A percentile compares a stretch with the other conserved stretches of the same genome.
These are phyloP conservation scores for Enteromius afrohamiltoni DNA, from an alignment of 2,797 vertebrate genomes.

Conservation along the genomic window DNA sequence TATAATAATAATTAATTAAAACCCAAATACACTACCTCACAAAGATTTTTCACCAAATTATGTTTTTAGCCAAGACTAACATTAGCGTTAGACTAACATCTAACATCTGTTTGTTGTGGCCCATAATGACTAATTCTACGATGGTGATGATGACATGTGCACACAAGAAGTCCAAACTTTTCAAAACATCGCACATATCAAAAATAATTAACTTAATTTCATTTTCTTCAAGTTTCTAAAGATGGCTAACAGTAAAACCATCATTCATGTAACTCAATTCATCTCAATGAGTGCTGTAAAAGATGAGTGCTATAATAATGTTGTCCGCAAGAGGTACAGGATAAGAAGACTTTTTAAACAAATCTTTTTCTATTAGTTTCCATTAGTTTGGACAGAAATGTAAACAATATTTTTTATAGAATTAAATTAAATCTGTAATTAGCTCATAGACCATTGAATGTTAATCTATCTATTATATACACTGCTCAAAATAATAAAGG, in stretches of 20 bases:
- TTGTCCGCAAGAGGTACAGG: not conserved
- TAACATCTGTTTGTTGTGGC: not conserved
- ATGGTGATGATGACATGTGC: not conserved
- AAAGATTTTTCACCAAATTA: not conserved
- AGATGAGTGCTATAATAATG: not conserved
- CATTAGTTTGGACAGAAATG: not conserved
- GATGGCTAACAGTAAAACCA: not conserved
- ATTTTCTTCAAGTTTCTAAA: not conserved
- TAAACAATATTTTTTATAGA: not conserved
- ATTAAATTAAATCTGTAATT: not conserved
- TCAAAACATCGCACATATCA: not conserved
- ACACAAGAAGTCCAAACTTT: not conserved
- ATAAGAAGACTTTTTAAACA: not conserved
- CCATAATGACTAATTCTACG: not conserved
- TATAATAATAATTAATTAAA: no score
- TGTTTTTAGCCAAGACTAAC: no score
- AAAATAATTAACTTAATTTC: not conserved
- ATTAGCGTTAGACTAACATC: no score
- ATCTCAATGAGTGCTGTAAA: not conserved
- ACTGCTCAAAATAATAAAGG: no score
- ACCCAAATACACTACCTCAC: no score
- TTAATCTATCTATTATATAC: not conserved
- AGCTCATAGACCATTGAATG: not conserved
- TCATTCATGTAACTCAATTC: no score
- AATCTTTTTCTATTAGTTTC: not conserved